Conservation (phyloP, 2,113 vertebrate species). For the Saguinus imperator region DNA sequence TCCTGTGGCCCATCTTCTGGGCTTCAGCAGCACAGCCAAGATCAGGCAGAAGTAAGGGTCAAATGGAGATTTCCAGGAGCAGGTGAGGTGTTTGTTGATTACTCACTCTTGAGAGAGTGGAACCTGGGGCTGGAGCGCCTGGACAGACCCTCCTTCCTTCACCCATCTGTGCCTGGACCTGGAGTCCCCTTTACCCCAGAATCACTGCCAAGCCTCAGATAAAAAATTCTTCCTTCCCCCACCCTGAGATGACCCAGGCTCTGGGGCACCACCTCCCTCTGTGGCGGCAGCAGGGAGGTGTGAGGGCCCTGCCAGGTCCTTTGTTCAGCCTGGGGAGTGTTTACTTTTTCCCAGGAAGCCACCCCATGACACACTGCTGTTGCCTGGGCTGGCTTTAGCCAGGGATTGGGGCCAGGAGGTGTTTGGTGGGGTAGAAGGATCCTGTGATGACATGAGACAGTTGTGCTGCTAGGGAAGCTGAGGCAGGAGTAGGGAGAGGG, state of each 20-base stretch:
- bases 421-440: not conserved
- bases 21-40: not conserved
- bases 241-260: not conserved
- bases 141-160: not conserved
- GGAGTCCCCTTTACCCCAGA: not conserved
- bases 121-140: not conserved
- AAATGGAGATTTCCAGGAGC: not conserved
- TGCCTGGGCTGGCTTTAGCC: not conserved
- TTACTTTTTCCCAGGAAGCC: constrained; percentile 62
- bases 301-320: constrained; percentile 24
- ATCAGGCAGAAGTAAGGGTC: not conserved
- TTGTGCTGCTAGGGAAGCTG: constrained; percentile 40
- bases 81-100: not conserved
- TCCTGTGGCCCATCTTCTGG: not conserved
- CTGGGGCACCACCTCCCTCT: not conserved
- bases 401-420: not conserved
- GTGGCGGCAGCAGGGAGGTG: not conserved
- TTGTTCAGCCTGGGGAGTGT: constrained; percentile 53
- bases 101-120: not conserved
- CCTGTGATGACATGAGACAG: not conserved
- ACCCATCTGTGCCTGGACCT: not conserved
- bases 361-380: not conserved
- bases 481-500: not conserved
- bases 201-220: not conserved
- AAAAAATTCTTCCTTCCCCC: not conserved